A percentile compares a stretch with the other conserved stretches of the same genome.
Conservation (phyloP, 2,888 invertebrate species). For the Heliconius ismenius region DNA sequence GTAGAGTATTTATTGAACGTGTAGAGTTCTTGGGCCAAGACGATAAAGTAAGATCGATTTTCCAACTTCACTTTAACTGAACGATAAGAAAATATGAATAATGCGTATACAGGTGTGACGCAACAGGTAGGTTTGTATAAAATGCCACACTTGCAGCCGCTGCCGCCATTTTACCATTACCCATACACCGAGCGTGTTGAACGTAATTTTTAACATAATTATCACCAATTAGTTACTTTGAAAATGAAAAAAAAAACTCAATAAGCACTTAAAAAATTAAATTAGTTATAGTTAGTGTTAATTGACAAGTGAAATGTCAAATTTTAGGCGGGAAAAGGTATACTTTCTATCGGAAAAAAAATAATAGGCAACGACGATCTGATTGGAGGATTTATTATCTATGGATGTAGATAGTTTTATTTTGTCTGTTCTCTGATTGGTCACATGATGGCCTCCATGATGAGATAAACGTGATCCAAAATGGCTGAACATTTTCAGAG, state of each 20-base stretch:
- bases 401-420: slow-evolving; percentile 51
- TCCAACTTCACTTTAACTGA: slow-evolving; percentile 49
- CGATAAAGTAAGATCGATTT: slow-evolving; percentile 50
- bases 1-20: neutral
- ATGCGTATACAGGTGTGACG: slow-evolving; percentile 71
- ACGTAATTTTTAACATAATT: slow-evolving; percentile 55
- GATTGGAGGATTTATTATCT: slow-evolving; percentile 54
- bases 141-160: slow-evolving; percentile 61
- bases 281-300: slow-evolving; percentile 46
- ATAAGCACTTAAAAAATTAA: neutral
- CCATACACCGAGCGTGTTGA: slow-evolving; percentile 53
- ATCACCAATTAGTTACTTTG: slow-evolving; percentile 52
- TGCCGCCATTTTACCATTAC: slow-evolving; percentile 70
- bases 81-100: slow-evolving; percentile 68
- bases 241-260: neutral
- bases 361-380: slow-evolving; percentile 43
- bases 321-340: slow-evolving; percentile 52
- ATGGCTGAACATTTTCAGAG: slow-evolving; percentile 68
- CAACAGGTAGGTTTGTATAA: slow-evolving; percentile 75
- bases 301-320: slow-evolving; percentile 52
- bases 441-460: slow-evolving; percentile 69
- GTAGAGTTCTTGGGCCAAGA: slow-evolving; percentile 12
- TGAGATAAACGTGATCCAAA: slow-evolving; percentile 75
- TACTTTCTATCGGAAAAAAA: slow-evolving; percentile 45
- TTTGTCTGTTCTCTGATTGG: slow-evolving; percentile 65